Evolutionary conservation across 2,797 vertebrate species (phyloP), one percentile per base, ranked within the genome.

Genomic region (Pseudotriccus pelzelni): DNA sequence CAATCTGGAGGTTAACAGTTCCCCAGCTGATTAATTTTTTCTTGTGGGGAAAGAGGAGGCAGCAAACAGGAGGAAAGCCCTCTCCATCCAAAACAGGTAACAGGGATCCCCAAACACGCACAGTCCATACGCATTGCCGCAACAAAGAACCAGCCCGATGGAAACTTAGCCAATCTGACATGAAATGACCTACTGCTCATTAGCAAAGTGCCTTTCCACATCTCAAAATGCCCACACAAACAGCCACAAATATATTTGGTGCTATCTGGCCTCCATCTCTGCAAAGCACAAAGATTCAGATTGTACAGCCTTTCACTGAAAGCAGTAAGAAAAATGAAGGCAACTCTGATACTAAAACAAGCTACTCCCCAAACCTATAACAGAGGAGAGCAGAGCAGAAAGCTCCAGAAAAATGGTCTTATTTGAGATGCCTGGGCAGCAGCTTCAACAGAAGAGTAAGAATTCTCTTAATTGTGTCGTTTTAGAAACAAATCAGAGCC

Each of bases 191-290:
- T 56, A 90, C 55, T 49, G 6, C 91, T 76, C 90, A 87, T 91
- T 74, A 94, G 30, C 52, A 89, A 84, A 91, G 91, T 95, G 83
- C 43, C 91, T 94, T 94, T 84, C 73, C 67, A 89, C 81, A 95
- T 90, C 90, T 89, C 74, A 73, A 84, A 89, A 91, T 96, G 80
- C 89, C 91, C 91, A 94, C 88, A 96, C 66, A 91, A 88, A 87
- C 85, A 94, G 89, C 96, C 89, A 93, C 91, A 91, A 82, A 91
- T 32, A 23, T 22, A 90, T 55, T 58, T 60, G 43, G 78, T 64
- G n/a, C 67, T 95, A 94, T 88, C 83, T 79, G 73, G 52, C 73
- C 82, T 90, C 44, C 80, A 95, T 78, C 91, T 95, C 85, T 52
- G 43, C 53, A 84, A 73, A 84, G 83, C 53, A 84, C 12, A 17